phyloP scores from a whole-genome alignment of 2,113 vertebrate species.

The Nyctibius bracteatus region DNA sequence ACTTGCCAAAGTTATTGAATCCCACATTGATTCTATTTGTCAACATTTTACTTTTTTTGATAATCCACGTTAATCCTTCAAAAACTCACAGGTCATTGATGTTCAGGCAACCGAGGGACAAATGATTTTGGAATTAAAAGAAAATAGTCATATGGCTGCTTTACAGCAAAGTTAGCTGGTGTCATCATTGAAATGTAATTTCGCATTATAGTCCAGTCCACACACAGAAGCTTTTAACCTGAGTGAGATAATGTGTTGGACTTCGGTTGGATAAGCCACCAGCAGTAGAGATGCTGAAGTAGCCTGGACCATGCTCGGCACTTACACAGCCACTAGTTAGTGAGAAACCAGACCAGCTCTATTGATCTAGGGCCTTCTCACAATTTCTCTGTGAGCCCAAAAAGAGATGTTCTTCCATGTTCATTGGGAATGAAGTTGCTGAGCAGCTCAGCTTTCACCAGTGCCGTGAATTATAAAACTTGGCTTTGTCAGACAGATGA shows the following conservation, averaged over 20 bases:
- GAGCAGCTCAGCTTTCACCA: not conserved
- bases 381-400: not conserved
- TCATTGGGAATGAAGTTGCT: not conserved
- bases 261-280: not conserved
- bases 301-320: fast-evolving
- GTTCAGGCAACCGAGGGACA: not conserved
- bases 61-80: not conserved
- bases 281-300: not conserved
- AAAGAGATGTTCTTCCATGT: not conserved
- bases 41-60: not conserved
- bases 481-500: not conserved
- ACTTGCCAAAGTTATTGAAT: not conserved
- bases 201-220: not conserved
- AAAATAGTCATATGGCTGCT: not conserved
- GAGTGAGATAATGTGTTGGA: not conserved
- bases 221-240: not conserved
- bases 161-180: not conserved
- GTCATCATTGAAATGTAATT: not conserved
- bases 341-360: not conserved
- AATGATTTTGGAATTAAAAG: not conserved
- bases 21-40: not conserved
- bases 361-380: not conserved
- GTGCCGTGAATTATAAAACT: not conserved
- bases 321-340: not conserved
- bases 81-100: not conserved